These are phyloP conservation scores for Palythoa grandiflora DNA, from an alignment of 92 coral and sea anemone genomes.

Conservation along the genomic window DNA sequence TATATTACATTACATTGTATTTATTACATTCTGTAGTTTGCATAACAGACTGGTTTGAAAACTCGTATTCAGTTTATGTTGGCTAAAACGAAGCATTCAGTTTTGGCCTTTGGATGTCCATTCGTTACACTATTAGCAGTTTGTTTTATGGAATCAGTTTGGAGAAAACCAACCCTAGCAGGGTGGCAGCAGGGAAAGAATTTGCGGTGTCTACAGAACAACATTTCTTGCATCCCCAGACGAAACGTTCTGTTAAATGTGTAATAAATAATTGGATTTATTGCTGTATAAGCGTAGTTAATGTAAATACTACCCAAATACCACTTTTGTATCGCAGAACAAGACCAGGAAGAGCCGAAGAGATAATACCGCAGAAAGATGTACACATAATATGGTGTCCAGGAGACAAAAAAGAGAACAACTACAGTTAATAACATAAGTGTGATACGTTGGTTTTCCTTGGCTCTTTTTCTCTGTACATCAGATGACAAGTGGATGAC, in stretches of 20 bases:
- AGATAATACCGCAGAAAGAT: constrained; percentile 2
- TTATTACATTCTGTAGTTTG: too few species aligned
- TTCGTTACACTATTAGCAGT: not conserved
- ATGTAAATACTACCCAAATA: not conserved
- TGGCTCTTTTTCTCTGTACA: not conserved
- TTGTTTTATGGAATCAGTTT: not conserved
- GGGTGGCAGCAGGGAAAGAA: not conserved
- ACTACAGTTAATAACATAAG: constrained; percentile 2
- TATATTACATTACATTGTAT: too few species aligned
- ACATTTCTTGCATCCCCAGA: not conserved
- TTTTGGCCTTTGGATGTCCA: not conserved
- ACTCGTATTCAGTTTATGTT: not conserved
- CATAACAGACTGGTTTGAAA: not conserved
- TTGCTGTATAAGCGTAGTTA: constrained; percentile 6
- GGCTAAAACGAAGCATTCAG: not conserved
- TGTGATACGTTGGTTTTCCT: constrained; percentile 10
- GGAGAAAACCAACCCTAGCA: not conserved
- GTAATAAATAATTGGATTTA: not conserved
- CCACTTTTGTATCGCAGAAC: not conserved
- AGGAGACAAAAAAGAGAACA: not conserved
- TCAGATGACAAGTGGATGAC: not conserved
- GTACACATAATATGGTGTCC: constrained; percentile 23
- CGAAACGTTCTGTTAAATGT: not conserved
- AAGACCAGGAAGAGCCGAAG: not conserved
- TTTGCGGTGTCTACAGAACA: not conserved